A percentile compares a stretch with the other conserved stretches of the same genome.
Conservation (phyloP, 2,888 invertebrate species). For the Andrena bucephala region DNA sequence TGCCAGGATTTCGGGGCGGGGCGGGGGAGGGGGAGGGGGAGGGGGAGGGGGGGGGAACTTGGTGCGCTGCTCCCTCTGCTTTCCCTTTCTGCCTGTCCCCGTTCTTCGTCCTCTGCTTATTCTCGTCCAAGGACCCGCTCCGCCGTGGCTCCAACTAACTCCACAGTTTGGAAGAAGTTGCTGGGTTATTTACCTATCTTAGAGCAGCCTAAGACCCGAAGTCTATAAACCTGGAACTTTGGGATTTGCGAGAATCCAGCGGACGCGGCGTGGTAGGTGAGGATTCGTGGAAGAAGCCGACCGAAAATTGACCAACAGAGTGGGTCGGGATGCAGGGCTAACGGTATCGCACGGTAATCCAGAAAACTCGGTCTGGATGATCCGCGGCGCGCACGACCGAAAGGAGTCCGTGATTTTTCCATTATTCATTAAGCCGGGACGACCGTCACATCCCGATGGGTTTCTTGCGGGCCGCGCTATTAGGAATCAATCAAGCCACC, state of each 20-base stretch:
- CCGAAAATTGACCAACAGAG: conserved; percentile 12
- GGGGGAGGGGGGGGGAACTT: conserved; percentile 64
- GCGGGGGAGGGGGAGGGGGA: no score
- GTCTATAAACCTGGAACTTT: no score
- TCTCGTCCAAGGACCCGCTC: no score
- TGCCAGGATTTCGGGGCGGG: conserved; percentile 59
- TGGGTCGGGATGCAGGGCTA: conserved; percentile 25
- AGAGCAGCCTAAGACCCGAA: no score
- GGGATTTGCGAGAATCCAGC: neutral
- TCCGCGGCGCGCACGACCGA: conserved; percentile 30
- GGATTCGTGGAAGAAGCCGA: neutral
- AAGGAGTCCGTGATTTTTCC: conserved; percentile 68
- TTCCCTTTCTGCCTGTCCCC: conserved; percentile 25
- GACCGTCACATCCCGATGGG: conserved; percentile 70
- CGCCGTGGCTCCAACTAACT: no score
- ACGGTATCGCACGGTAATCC: conserved; percentile 74
- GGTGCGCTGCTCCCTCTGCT: conserved; percentile 28
- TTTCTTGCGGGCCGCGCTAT: conserved; percentile 68
- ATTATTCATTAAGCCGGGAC: conserved; percentile 70
- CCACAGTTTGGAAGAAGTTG: no score
- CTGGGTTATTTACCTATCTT: no score
- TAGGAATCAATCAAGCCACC: conserved; percentile 69
- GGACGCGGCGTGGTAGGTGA: neutral
- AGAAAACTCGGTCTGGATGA: conserved; percentile 71
- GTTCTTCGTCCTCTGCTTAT: conserved; percentile 5